Evolutionary conservation across 2,888 invertebrate genomes (phyloP), one percentile per base, ranked within the genome.

Genomic region (Lampropteryx suffumata): DNA sequence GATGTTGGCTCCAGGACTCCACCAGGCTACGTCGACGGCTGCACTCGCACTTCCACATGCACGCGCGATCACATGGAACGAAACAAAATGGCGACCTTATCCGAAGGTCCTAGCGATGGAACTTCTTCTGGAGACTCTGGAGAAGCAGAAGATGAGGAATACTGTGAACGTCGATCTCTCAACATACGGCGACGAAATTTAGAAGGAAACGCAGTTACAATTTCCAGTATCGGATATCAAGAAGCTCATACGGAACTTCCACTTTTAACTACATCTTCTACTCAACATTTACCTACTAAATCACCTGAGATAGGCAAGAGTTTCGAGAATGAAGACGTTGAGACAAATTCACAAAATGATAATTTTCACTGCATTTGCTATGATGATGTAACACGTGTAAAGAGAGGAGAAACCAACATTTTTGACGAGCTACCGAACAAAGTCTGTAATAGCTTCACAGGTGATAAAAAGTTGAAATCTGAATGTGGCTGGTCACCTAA

Each of bases 31-130:
- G 88, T 89, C 1, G 84, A 83, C 17, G 87, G 86, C 10, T 90
- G 89, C 59, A 82, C 84, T 9, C 75, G 88, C 13, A 90, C 87
- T 29, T 87, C 84, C 7, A 90, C 89, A 0, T 90, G 89, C 54
- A 88, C 88, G 1, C 74, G 89, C 35, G 82, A 82, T 29, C 79
- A 64, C 51, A 74, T 84, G 76, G 69, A 85, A 24, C 72, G 83
- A 56, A 90, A 90, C 50, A 83, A 76, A 73, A 63, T 73, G 54
- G 69, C 71, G 0, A 67, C 75, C 24, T 24, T 61, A 33, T 44
- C 71, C 13, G 51, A 49, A 28, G 12, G 28, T 3, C 21, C 50
- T 11, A 29, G 7, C 21, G 50, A 50, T 9, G 53, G 27, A 14
- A 42, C 37, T 46, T 44, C 51, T 39, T 17, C 17, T 17, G 17